Evolutionary conservation across 2,888 invertebrate species (phyloP).

Genomic region (Drosophila meridionalis): DNA sequence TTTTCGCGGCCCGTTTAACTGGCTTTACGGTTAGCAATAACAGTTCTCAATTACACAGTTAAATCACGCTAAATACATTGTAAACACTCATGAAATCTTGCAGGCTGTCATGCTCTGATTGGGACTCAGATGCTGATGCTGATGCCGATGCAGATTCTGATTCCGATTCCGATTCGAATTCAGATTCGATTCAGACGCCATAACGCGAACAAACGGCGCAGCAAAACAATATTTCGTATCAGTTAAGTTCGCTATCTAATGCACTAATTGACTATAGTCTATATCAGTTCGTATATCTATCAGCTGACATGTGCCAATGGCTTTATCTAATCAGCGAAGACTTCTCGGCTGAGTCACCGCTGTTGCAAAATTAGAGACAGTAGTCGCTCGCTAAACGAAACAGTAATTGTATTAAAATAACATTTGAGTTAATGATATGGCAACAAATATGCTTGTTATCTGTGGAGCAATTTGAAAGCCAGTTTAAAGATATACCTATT

Average conservation of each 20-base stretch:
- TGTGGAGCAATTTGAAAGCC: not conserved
- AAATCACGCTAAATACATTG: slow-evolving; percentile 5
- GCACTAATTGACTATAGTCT: slow-evolving; percentile 22
- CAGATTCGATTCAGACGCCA: not conserved
- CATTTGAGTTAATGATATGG: not conserved
- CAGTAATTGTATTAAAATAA: not conserved
- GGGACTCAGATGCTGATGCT: not conserved
- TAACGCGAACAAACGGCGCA: not conserved
- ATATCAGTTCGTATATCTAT: slow-evolving; percentile 15
- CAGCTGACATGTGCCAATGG: slow-evolving; percentile 41
- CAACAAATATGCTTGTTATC: not conserved
- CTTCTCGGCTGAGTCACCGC: slow-evolving; percentile 24
- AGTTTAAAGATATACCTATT: not conserved
- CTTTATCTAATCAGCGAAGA: slow-evolving; percentile 37
- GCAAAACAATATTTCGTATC: slow-evolving; percentile 1
- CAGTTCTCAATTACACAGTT: slow-evolving; percentile 25
- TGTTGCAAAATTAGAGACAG: slow-evolving; percentile 6
- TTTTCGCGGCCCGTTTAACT: slow-evolving; percentile 20
- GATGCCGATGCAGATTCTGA: not conserved
- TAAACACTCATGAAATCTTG: slow-evolving; percentile 19
- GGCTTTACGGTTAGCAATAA: slow-evolving; percentile 28
- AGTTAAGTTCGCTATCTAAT: slow-evolving; percentile 6
- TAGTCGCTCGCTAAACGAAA: not conserved
- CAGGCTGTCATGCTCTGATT: slow-evolving; percentile 40
- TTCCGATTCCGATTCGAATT: not conserved